These are phyloP conservation scores for Amphiprion clarkii DNA, from an alignment of 2,797 vertebrate genomes.

Conservation along the genomic window DNA sequence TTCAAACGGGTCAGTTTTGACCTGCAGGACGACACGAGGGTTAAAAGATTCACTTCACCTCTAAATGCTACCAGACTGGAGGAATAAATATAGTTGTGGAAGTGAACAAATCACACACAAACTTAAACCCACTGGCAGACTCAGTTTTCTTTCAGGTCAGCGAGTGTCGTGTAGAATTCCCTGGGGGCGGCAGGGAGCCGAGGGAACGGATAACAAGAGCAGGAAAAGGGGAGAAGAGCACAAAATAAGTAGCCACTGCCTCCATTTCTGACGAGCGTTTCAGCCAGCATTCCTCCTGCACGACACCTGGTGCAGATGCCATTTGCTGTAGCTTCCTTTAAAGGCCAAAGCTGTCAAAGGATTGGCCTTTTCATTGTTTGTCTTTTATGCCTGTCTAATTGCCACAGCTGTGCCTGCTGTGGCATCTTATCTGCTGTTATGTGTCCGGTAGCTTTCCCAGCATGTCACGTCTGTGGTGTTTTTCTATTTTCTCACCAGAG, in stretches of 20 bases:
- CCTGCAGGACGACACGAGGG: too few species aligned
- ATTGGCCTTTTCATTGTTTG: conserved; percentile 61
- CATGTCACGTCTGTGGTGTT: conserved; percentile 19
- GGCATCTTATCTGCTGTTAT: conserved; percentile 42
- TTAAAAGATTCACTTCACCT: conserved; percentile 14
- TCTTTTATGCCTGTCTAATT: conserved; percentile 32
- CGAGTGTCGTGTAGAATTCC: conserved; percentile 26
- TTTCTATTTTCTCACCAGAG: conserved; percentile 81
- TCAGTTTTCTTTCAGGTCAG: conserved; percentile 47
- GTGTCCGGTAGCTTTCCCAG: conserved; percentile 19
- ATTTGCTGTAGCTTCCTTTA: conserved; percentile 44
- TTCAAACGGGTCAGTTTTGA: too few species aligned
- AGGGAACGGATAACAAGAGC: conserved; percentile 16
- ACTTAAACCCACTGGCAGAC: neutral
- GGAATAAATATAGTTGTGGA: conserved; percentile 31
- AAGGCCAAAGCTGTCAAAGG: conserved; percentile 66
- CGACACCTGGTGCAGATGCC: conserved; percentile 13
- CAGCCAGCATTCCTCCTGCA: conserved; percentile 20
- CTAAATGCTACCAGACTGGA: conserved; percentile 1
- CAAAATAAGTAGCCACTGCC: neutral
- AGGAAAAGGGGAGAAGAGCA: conserved; percentile 15
- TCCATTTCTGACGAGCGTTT: conserved; percentile 30
- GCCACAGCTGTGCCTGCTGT: conserved; percentile 12
- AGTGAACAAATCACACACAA: conserved; percentile 6
- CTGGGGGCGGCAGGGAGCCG: conserved; percentile 11